Evolutionary conservation across 2,797 vertebrate species (phyloP).

Genomic region (Syndactyla subalaris): DNA sequence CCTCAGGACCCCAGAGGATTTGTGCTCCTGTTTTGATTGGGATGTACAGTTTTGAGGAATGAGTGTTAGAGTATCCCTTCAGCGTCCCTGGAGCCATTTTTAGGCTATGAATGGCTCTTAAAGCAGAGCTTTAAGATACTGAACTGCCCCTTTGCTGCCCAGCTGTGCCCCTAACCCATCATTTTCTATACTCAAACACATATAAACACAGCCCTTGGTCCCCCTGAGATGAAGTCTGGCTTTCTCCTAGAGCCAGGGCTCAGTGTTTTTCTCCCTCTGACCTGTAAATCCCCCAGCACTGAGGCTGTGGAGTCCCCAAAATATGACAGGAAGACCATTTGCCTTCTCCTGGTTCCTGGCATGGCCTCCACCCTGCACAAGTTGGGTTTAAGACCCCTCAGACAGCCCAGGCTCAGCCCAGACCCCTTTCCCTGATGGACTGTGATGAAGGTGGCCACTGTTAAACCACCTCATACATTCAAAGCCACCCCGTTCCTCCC

Average conservation of each 20-base stretch:
- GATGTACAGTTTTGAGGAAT: not conserved
- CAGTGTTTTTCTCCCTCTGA: not conserved
- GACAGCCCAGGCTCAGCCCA: not conserved
- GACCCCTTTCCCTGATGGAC: not conserved
- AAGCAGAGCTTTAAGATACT: not conserved
- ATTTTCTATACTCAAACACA: not conserved
- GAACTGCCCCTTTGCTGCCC: not conserved
- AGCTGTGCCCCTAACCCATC: not conserved
- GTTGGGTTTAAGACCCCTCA: not conserved
- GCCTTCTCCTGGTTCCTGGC: not conserved
- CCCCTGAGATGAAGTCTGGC: not conserved
- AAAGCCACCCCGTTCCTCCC: not conserved
- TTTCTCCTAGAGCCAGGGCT: not conserved
- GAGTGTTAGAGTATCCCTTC: not conserved
- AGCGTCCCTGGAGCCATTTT: not conserved
- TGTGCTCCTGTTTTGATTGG: not conserved
- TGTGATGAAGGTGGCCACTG: not conserved
- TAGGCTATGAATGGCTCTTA: not conserved
- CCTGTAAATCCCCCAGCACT: not conserved
- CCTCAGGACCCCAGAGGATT: not conserved
- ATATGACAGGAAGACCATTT: not conserved
- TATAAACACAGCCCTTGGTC: not conserved
- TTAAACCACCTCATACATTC: not conserved
- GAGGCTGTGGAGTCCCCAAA: not conserved
- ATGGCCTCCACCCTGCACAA: accelerated